These are phyloP conservation scores for Gisinianus flammeolus DNA, from an alignment of 2,888 invertebrate genomes.

Conservation along the genomic window DNA sequence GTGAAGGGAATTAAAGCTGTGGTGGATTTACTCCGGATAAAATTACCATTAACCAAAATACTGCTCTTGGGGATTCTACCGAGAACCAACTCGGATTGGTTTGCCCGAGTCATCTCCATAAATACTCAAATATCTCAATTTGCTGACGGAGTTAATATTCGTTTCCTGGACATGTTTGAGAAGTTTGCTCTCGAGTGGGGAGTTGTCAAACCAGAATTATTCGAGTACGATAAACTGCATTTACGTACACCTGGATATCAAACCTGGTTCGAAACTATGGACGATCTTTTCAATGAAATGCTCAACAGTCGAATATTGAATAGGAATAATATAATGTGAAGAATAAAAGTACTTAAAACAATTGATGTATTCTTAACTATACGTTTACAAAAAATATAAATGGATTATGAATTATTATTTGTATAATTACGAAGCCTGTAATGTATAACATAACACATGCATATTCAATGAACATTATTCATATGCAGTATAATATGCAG, in stretches of 20 bases:
- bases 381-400: too few relatives aligned
- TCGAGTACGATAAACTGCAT: conserved; percentile 46
- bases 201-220: conserved; percentile 40
- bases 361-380: too few relatives aligned
- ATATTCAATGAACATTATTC: too few relatives aligned
- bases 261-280: conserved; percentile 52
- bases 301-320: too few relatives aligned
- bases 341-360: too few relatives aligned
- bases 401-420: too few relatives aligned
- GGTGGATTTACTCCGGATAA: conserved; percentile 17
- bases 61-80: conserved; percentile 46
- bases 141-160: conserved; percentile 48
- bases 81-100: neutral
- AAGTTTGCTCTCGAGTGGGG: conserved; percentile 47
- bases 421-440: too few relatives aligned
- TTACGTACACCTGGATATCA: conserved; percentile 46
- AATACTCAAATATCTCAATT: conserved; percentile 39
- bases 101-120: conserved; percentile 18
- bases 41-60: conserved; percentile 44
- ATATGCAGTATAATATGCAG: too few relatives aligned
- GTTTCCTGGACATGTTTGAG: conserved; percentile 52
- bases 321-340: too few relatives aligned
- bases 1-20: conserved; percentile 33
- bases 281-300: conserved; percentile 47
- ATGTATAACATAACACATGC: too few relatives aligned